These are phyloP conservation scores for Amiota mariae DNA, from an alignment of 2,888 invertebrate species.

Conservation along the genomic window DNA sequence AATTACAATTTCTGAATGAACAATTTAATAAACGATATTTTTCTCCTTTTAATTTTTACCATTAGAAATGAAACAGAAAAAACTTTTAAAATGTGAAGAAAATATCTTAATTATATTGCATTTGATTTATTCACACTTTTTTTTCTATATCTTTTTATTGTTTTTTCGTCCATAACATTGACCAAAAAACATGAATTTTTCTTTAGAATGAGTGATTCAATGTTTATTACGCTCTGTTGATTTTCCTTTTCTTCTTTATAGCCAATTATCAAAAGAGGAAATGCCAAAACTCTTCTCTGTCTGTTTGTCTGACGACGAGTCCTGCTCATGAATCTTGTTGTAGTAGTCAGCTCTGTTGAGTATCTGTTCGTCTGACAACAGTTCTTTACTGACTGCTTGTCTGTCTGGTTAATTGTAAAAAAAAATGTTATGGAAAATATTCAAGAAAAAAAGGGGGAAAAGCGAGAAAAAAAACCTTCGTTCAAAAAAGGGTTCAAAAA, in stretches of 20 bases:
- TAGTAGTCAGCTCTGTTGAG: conserved; percentile 30
- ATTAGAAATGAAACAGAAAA: background rate
- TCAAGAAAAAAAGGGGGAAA: background rate
- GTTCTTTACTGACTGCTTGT: conserved; percentile 8
- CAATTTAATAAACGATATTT: background rate
- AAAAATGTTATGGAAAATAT: conserved; percentile 2
- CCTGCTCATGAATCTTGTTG: conserved; percentile 42
- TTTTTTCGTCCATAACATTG: no score
- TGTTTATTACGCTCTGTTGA: background rate
- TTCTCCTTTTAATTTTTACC: background rate
- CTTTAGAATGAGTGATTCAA: background rate
- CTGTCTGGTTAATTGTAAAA: conserved; percentile 23
- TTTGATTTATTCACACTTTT: no score
- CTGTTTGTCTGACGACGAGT: conserved; percentile 22
- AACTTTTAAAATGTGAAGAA: background rate
- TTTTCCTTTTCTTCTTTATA: background rate
- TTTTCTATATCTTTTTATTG: no score
- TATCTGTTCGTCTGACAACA: background rate
- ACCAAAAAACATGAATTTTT: no score
- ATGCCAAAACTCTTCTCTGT: conserved; percentile 45
- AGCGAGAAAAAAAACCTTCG: background rate
- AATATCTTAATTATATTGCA: no score
- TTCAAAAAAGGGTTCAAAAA: conserved; percentile 34
- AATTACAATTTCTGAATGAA: background rate
- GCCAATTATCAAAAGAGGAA: conserved; percentile 50